phyloP scores from a whole-genome alignment of 1,140 invertebrate species.

The Centruroides sculpturatus region DNA sequence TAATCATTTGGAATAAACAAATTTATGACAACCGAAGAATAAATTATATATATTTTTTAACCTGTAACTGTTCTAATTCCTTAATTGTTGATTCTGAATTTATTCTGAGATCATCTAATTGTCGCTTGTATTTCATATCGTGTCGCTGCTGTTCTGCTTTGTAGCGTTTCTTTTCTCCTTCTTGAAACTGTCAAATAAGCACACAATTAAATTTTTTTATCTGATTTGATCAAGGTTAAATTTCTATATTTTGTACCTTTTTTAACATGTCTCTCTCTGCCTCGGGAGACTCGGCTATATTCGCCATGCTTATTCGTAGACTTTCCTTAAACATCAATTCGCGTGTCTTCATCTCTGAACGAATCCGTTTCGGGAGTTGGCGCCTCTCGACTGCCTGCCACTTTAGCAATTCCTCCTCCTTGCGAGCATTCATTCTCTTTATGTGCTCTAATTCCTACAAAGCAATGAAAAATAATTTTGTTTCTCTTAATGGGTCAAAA shows the following conservation, averaged over 20 bases:
- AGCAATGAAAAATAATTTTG: conserved; percentile 27
- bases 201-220: too few relatives aligned
- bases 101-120: conserved; percentile 79
- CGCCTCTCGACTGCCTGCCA: conserved; percentile 76
- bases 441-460: conserved; percentile 70
- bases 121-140: conserved; percentile 80
- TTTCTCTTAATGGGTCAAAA: conserved; percentile 16
- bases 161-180: conserved; percentile 92
- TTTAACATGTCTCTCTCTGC: conserved; percentile 79
- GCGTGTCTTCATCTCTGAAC: conserved; percentile 81
- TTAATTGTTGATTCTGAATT: conserved; percentile 71
- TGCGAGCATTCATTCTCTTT: conserved; percentile 44
- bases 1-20: not conserved
- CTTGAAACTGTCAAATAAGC: conserved; percentile 58
- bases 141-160: conserved; percentile 82
- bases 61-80: conserved; percentile 39
- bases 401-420: conserved; percentile 86
- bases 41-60: not conserved
- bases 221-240: not conserved
- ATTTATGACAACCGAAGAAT: not conserved
- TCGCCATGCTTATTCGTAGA: conserved; percentile 30
- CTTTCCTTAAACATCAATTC: conserved; percentile 72
- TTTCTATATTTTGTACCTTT: conserved; percentile 1
- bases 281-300: conserved; percentile 39
- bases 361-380: conserved; percentile 80